These are phyloP conservation scores for Pseudochaenichthys georgianus DNA, from an alignment of 2,797 vertebrate species.

Conservation along the genomic window DNA sequence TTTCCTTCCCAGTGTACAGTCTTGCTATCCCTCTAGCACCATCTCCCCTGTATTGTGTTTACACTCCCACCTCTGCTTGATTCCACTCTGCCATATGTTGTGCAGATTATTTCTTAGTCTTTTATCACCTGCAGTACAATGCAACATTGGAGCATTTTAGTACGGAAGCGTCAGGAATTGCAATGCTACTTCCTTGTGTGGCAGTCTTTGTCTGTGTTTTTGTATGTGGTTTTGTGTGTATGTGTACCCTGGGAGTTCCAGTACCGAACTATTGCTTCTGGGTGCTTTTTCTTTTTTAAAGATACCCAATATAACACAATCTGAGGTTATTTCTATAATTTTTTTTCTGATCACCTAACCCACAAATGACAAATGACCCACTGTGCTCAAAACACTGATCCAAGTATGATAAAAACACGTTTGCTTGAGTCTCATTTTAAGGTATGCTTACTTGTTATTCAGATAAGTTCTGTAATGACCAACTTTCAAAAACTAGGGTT, in stretches of 20 bases:
- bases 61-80: conserved; percentile 42
- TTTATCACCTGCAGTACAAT: conserved; percentile 53
- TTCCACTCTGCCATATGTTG: conserved; percentile 54
- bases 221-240: conserved; percentile 5
- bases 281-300: not conserved
- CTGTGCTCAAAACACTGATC: not conserved
- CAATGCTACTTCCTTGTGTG: conserved; percentile 33
- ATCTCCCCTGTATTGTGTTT: conserved; percentile 44
- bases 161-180: conserved; percentile 29
- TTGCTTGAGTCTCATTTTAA: conserved; percentile 10
- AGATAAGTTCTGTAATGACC: not conserved
- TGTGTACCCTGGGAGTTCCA: conserved; percentile 19
- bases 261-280: conserved; percentile 7
- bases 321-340: not conserved
- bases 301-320: not conserved
- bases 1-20: conserved; percentile 28
- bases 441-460: conserved; percentile 15
- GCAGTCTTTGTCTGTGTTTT: conserved; percentile 28
- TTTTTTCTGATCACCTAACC: conserved; percentile 8
- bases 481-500: not conserved
- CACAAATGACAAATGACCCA: conserved; percentile 1
- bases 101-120: conserved; percentile 34
- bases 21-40: conserved; percentile 41
- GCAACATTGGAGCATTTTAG: conserved; percentile 41
- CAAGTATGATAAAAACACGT: not conserved